A percentile compares a stretch with the other conserved stretches of the same genome.
Evolutionary conservation across 2,888 invertebrate species (phyloP).

Genomic region (Glyphotaelius pellucidus): DNA sequence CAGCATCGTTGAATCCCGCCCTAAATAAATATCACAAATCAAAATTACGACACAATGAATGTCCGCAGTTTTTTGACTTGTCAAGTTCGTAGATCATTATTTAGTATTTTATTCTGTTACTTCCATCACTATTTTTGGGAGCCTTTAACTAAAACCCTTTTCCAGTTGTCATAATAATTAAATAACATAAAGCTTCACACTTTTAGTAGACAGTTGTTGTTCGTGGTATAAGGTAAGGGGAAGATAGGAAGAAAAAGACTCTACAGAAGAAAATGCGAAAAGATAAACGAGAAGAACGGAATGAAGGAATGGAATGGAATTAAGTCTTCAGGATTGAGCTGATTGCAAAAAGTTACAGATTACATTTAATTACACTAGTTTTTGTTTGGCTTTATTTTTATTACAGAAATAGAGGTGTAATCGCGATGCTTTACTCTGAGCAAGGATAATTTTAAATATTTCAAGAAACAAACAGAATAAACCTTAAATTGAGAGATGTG

Average conservation of each 20-base stretch:
- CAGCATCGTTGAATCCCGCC: no score
- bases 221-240: neutral
- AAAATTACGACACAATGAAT: no score
- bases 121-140: no score
- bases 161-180: no score
- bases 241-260: neutral
- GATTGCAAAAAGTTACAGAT: neutral
- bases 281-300: neutral
- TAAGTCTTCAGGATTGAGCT: neutral
- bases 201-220: neutral
- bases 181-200: neutral
- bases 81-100: no score
- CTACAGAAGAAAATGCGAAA: neutral
- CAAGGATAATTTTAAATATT: neutral
- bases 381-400: neutral
- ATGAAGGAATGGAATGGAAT: constrained; percentile 2
- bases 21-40: no score
- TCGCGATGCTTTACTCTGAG: neutral
- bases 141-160: no score
- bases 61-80: no score
- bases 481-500: neutral
- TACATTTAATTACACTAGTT: neutral
- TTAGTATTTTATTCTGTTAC: no score
- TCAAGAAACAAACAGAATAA: neutral
- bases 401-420: neutral